Base-by-base conservation (phyloP, 92 coral and sea anemone species). In the Blastomussa wellsi region DNA sequence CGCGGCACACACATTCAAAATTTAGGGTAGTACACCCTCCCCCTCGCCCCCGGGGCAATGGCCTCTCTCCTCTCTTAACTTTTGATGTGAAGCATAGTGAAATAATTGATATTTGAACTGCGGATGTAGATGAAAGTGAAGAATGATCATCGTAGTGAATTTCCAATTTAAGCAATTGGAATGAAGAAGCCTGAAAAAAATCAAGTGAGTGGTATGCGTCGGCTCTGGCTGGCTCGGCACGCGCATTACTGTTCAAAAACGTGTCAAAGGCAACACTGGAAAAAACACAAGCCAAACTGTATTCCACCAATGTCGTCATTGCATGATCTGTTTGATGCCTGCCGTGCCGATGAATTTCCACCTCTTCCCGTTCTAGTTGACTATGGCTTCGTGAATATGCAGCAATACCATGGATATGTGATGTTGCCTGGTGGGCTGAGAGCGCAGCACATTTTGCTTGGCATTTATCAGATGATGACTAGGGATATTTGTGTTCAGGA, bases 251-350 rank as follows among this genome's bases (percentile, higher is more conserved):
- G 92, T 62, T 89, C 92, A 84, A 86, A 57, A 42, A 55, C 19
- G 36, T 89, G 89, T 51, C 89, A 89, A 70, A 84, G 69, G 35
- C 41, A 41, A 17, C 89, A 89, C 78, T 89, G 92, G 92, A n/a
- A 19, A n/a, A 80, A 41, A 53, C 92, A 84, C 82, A 85, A 79
- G 31, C 86, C 78, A 39, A 84, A 89, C 72, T 89, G 92, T 74
- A 39, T 89, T 39, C 85, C 89, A 53, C 55, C 86, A 47, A 72
- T 73, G 15, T 70, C 89, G 0, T 64, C 85, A 1, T 31, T 89
- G 11, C 89, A 89, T 71, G 68, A 84, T 5, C 31, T 89, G 47
- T 51, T 64, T 24, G 24, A 15, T 0, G 77, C 59, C 1, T 84
- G 89, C 31, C 2, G 3, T 19, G 3, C 0, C 0, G 82, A 89